A percentile compares a stretch with the other conserved stretches of the same genome.
phyloP scores from a whole-genome alignment of 1,140 invertebrate genomes.

The Marisa cornuarietis region DNA sequence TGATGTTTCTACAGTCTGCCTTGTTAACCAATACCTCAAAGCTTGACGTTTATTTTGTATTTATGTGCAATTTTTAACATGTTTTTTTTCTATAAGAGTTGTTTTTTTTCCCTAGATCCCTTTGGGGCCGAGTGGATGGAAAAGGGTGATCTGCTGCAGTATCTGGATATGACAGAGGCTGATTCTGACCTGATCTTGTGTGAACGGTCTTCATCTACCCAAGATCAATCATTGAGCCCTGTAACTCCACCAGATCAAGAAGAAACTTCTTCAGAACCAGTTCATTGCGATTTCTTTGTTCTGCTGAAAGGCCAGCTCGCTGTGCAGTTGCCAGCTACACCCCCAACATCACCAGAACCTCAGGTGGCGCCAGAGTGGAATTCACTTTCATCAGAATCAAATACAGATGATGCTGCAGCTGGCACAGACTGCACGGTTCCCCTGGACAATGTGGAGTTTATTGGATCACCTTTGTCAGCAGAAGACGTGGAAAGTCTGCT shows the following conservation, averaged over 20 bases:
- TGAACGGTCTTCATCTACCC: too few species aligned
- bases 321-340: not conserved
- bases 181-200: too few species aligned
- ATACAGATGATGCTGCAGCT: not conserved
- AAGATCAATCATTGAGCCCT: too few species aligned
- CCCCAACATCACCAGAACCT: slow-evolving; percentile 17
- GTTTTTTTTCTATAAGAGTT: not conserved
- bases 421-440: not conserved
- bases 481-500: slow-evolving; percentile 51
- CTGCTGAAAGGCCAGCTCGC: not conserved
- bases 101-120: slow-evolving; percentile 35
- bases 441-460: slow-evolving; percentile 23
- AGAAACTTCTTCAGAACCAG: too few species aligned
- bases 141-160: slow-evolving; percentile 29
- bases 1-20: too few species aligned
- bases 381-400: not conserved
- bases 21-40: not conserved
- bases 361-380: slow-evolving; percentile 25
- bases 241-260: too few species aligned
- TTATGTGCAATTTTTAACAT: not conserved
- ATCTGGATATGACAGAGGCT: slow-evolving; percentile 24
- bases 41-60: not conserved
- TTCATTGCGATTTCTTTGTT: not conserved
- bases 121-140: slow-evolving; percentile 50
- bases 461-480: slow-evolving; percentile 38